Base-by-base conservation (phyloP, 2,888 invertebrate species). In the Dastarcus helophoroides region DNA sequence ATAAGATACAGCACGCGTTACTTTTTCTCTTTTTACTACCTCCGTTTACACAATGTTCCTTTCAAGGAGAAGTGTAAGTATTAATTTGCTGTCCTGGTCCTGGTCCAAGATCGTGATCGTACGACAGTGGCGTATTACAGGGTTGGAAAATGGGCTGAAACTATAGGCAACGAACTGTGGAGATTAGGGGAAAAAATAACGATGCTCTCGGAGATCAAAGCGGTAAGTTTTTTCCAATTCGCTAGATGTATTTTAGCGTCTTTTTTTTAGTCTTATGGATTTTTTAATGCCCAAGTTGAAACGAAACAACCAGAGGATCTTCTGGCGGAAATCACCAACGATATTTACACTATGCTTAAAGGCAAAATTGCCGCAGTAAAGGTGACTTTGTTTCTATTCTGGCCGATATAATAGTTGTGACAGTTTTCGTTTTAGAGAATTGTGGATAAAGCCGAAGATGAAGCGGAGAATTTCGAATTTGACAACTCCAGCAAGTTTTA, bases 291-390 rank as follows among this genome's bases (percentile, higher is more conserved):
- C 0, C 73, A 76, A 47, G 83, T 90, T 2, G 77, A 76, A 55
- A 68, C 72, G 38, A 84, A 86, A 57, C 79, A 90, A 60, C 84
- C 89, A 22, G 68, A 73, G 33, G 72, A 74, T 47, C 71, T 91
- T 51, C 72, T 91, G 43, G 71, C 73, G 37, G 80, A 84, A 35
- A 84, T 90, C 37, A 74, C 82, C 31, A 71, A 74, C 31, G 85
- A 83, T 48, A 81, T 93, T 33, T 79, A 82, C 39, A 74, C 76
- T 31, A 88, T 91, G 82, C 69, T 90, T 45, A 76, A 80, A 24
- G 73, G 82, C 47, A 89, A 90, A 72, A 83, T 85, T 68, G 83
- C 86, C 48, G 88, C 90, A n/a, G 82, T 90, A 33, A 71, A 71
- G 67, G 80, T 80, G 67, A 63, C 50, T 35, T n/a, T n/a, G n/a